phyloP scores from a whole-genome alignment of 2,797 vertebrate species.

The Siniperca obscura region DNA sequence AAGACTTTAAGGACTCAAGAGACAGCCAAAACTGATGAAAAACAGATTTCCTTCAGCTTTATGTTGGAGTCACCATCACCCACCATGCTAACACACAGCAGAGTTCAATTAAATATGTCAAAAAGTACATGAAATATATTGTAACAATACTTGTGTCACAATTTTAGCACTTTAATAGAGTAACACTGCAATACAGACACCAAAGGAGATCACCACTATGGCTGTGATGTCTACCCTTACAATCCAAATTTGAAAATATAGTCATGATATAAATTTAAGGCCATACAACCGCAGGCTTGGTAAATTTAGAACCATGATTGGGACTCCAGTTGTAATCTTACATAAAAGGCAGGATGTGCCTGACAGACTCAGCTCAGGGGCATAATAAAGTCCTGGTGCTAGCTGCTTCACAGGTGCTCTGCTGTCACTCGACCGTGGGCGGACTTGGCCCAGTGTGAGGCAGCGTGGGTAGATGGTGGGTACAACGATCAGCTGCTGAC shows the following conservation, averaged over 20 bases:
- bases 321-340: not conserved
- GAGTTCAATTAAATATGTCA: not conserved
- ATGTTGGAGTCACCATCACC: not conserved
- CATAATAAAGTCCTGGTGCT: not conserved
- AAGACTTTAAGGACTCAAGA: not conserved
- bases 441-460: constrained; percentile 40
- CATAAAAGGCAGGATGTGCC: not conserved
- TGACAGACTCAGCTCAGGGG: constrained; percentile 2
- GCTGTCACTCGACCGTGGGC: constrained; percentile 33
- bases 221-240: not conserved
- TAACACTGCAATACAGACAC: not conserved
- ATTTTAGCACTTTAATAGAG: not conserved
- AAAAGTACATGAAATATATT: not conserved
- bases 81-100: not conserved
- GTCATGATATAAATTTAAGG: not conserved
- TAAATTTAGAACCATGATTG: not conserved
- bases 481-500: constrained; percentile 61
- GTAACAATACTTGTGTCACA: not conserved
- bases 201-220: not conserved
- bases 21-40: not conserved
- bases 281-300: not conserved
- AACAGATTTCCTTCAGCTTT: not conserved
- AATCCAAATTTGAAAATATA: not conserved
- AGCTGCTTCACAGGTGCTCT: constrained; percentile 48
- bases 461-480: constrained; percentile 50